Evolutionary conservation across 2,113 vertebrate genomes (phyloP).

Genomic region (Setophaga petechia): DNA sequence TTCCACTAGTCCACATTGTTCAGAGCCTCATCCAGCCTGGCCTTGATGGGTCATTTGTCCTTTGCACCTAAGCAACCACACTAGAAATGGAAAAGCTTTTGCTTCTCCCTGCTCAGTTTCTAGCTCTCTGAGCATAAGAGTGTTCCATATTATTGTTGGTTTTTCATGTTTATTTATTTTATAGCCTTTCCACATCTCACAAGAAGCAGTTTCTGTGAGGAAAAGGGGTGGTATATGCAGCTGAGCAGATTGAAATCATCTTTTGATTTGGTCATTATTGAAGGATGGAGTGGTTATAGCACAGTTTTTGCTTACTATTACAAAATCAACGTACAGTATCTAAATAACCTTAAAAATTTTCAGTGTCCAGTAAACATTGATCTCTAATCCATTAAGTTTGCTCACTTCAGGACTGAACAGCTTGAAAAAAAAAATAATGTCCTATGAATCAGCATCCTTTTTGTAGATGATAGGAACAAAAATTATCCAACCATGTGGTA

Average conservation of each 20-base stretch:
- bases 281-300: not conserved
- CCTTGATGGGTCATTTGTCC: not conserved
- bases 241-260: not conserved
- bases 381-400: conserved; percentile 17
- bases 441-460: not conserved
- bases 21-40: not conserved
- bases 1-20: not conserved
- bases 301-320: conserved; percentile 5
- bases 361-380: not conserved
- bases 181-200: not conserved
- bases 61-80: not conserved
- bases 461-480: not conserved
- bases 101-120: not conserved
- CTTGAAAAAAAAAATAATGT: conserved; percentile 4
- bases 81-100: not conserved
- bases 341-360: conserved; percentile 47
- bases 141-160: not conserved
- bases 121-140: not conserved
- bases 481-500: not conserved
- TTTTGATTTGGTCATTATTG: not conserved
- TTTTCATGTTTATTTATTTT: not conserved
- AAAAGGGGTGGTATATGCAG: not conserved
- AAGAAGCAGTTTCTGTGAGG: not conserved
- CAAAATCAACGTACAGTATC: conserved; percentile 2
- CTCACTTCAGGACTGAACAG: not conserved